Evolutionary conservation across 92 coral and sea anemone species (phyloP).

Genomic region (Porites lobata): DNA sequence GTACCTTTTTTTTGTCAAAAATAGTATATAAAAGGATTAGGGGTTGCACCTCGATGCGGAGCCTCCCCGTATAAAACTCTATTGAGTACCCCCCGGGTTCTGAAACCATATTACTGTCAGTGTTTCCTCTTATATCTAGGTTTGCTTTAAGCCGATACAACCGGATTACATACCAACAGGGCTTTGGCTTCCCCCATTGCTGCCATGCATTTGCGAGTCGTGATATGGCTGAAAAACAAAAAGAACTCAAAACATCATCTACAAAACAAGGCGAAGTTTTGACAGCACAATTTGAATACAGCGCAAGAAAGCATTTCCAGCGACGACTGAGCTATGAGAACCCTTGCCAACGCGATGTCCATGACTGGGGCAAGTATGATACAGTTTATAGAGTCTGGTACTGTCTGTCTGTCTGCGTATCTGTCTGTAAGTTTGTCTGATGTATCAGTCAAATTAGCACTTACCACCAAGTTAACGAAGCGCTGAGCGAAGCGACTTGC

Average conservation of each 20-base stretch:
- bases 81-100: too few relatives aligned
- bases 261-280: not conserved
- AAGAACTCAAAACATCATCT: constrained; percentile 14
- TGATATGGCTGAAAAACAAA: constrained; percentile 40
- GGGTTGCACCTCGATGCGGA: too few relatives aligned
- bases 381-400: not conserved
- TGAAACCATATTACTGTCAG: not conserved
- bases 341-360: constrained; percentile 29
- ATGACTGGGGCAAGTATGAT: not conserved
- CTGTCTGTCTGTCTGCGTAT: not conserved
- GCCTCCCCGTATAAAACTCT: too few relatives aligned
- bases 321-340: not conserved
- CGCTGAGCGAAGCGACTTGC: too few relatives aligned
- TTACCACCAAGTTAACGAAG: too few relatives aligned
- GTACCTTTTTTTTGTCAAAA: too few relatives aligned
- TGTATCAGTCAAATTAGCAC: too few relatives aligned
- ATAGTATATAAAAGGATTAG: too few relatives aligned
- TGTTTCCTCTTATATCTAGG: not conserved
- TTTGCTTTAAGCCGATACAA: not conserved
- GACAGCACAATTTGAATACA: not conserved
- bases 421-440: too few relatives aligned
- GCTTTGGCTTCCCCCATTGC: constrained; percentile 14
- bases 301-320: not conserved
- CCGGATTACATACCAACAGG: constrained; percentile 37
- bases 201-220: constrained; percentile 30